phyloP scores from a whole-genome alignment of 2,888 invertebrate species.

The Stictocephala bisonia region DNA sequence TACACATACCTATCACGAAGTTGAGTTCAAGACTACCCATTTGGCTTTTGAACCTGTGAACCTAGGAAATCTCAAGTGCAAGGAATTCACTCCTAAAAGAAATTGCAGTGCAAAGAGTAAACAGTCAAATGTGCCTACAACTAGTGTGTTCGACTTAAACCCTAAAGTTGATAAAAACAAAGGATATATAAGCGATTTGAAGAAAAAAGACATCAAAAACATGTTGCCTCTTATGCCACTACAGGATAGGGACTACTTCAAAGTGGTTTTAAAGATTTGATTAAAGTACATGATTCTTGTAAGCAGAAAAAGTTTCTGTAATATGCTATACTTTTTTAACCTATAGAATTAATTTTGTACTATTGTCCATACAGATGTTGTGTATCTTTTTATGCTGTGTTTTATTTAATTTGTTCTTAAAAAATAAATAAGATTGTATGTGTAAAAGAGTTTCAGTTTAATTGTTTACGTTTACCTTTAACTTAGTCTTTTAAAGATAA shows the following conservation, averaged over 20 bases:
- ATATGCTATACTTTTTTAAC: slow-evolving; percentile 7
- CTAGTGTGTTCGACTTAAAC: slow-evolving; percentile 7
- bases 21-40: slow-evolving; percentile 30
- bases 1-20: slow-evolving; percentile 24
- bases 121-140: not conserved
- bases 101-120: not conserved
- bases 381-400: slow-evolving; percentile 9
- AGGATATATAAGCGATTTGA: slow-evolving; percentile 8
- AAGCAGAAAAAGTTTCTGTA: not conserved
- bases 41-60: slow-evolving; percentile 29
- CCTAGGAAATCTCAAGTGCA: slow-evolving; percentile 1
- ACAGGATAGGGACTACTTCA: slow-evolving; percentile 8
- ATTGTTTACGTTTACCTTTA: slow-evolving; percentile 6
- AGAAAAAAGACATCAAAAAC: slow-evolving; percentile 29
- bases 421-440: slow-evolving; percentile 28
- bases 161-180: slow-evolving; percentile 10
- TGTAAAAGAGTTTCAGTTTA: slow-evolving; percentile 13
- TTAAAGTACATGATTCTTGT: slow-evolving; percentile 8
- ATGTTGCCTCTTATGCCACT: slow-evolving; percentile 28
- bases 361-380: slow-evolving; percentile 17
- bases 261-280: slow-evolving; percentile 39
- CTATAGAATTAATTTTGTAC: slow-evolving; percentile 12
- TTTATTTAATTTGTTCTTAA: slow-evolving; percentile 20
- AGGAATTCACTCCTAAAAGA: slow-evolving; percentile 10
- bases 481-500: slow-evolving; percentile 13